phyloP scores from a whole-genome alignment of 2,888 invertebrate genomes.

The Corbicula japonica region DNA sequence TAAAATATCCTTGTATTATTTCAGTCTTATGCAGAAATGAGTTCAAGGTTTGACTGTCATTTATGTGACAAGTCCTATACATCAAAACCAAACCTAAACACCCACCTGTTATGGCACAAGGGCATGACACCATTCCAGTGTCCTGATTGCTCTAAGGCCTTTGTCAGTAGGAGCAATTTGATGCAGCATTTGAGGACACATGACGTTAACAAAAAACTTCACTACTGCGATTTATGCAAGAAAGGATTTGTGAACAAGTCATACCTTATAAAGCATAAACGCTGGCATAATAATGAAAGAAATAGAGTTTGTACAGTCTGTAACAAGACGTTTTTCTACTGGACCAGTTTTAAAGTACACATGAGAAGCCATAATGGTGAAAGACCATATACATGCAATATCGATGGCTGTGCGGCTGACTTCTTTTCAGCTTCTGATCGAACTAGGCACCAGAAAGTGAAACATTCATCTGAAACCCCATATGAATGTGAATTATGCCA shows the following conservation, averaged over 20 bases:
- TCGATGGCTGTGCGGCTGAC: neutral
- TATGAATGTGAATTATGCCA: neutral
- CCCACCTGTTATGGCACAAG: neutral
- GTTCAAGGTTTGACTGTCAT: neutral
- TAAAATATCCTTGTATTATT: too few relatives aligned
- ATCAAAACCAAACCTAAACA: neutral
- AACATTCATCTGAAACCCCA: conserved; percentile 8
- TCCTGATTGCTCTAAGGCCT: neutral
- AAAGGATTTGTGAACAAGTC: conserved; percentile 18
- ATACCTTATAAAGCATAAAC: conserved; percentile 1
- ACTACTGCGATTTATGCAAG: conserved; percentile 14
- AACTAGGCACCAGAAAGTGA: neutral
- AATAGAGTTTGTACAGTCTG: conserved; percentile 9
- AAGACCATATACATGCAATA: neutral
- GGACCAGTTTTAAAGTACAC: conserved; percentile 7
- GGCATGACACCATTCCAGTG: neutral
- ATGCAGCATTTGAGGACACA: neutral
- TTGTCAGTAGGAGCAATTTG: neutral
- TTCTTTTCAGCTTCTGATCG: neutral
- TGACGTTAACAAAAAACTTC: neutral
- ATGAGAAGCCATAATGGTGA: conserved; percentile 11
- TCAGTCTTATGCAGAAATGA: too few relatives aligned
- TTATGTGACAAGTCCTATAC: conserved; percentile 7
- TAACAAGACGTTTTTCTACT: conserved; percentile 5
- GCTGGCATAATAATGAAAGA: conserved; percentile 17